A percentile compares a stretch with the other conserved stretches of the same genome.
These are phyloP conservation scores for Euphydryas editha DNA, from an alignment of 2,888 invertebrate genomes.

Conservation along the genomic window DNA sequence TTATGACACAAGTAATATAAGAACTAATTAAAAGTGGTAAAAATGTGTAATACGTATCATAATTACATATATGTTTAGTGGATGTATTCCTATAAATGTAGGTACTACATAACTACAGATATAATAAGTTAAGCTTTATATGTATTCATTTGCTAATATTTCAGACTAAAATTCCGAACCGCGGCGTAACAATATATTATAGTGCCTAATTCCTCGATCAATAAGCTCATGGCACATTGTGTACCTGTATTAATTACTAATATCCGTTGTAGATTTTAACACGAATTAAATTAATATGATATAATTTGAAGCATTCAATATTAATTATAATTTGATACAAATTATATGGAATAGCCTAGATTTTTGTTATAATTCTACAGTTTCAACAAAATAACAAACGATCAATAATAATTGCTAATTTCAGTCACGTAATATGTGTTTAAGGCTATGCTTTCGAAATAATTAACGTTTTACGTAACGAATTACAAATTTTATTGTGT, in stretches of 20 bases:
- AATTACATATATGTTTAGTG: too few relatives aligned
- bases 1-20: too few relatives aligned
- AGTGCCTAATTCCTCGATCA: slow-evolving; percentile 12
- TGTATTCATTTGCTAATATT: not conserved
- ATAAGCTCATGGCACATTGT: slow-evolving; percentile 7
- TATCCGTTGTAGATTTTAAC: slow-evolving; percentile 13
- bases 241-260: slow-evolving; percentile 15
- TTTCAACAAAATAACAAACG: not conserved
- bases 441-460: not conserved
- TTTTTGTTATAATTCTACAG: not conserved
- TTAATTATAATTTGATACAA: slow-evolving; percentile 2
- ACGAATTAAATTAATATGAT: slow-evolving; percentile 16
- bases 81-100: not conserved
- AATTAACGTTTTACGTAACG: not conserved
- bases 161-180: not conserved
- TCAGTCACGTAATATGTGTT: not conserved
- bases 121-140: not conserved
- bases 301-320: slow-evolving; percentile 11
- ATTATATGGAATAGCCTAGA: not conserved
- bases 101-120: not conserved
- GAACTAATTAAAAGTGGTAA: too few relatives aligned
- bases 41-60: too few relatives aligned
- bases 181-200: not conserved
- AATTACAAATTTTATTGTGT: not conserved
- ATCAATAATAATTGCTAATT: not conserved